A percentile compares a stretch with the other conserved stretches of the same genome.
Evolutionary conservation across 2,888 invertebrate species (phyloP).

Genomic region (Drosophila pegasa): DNA sequence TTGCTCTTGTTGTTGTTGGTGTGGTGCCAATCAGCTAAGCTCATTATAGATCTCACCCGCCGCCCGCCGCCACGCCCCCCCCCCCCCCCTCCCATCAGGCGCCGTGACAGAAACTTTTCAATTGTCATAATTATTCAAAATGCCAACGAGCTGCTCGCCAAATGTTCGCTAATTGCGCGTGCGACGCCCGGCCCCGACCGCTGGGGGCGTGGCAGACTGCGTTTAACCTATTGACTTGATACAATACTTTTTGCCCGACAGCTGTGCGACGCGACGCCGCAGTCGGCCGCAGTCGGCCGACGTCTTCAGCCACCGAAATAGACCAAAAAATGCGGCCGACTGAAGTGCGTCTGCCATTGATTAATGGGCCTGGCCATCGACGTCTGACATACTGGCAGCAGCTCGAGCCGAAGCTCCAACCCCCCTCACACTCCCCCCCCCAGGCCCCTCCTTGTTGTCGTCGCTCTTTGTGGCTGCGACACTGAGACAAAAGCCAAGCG

Average conservation of each 20-base stretch:
- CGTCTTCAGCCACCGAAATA: constrained; percentile 30
- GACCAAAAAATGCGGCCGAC: constrained; percentile 36
- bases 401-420: no score
- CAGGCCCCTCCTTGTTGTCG: no score
- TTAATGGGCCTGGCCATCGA: constrained; percentile 73
- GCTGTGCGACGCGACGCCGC: constrained; percentile 15
- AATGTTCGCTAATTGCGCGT: constrained; percentile 55
- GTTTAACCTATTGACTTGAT: constrained; percentile 50
- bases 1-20: constrained; percentile 13
- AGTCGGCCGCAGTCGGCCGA: neutral
- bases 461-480: constrained; percentile 43
- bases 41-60: constrained; percentile 42
- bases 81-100: neutral
- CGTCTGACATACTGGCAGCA: constrained; percentile 11
- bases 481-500: constrained; percentile 60
- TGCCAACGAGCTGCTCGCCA: constrained; percentile 53
- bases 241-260: constrained; percentile 26
- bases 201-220: constrained; percentile 32
- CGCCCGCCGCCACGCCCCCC: no score
- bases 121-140: constrained; percentile 79
- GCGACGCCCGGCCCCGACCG: neutral
- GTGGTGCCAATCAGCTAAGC: constrained; percentile 55
- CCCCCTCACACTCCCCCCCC: no score
- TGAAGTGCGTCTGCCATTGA: constrained; percentile 72
- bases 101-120: constrained; percentile 62